Base-by-base conservation (phyloP, 1,140 invertebrate species). In the Euglossa dilemma region DNA sequence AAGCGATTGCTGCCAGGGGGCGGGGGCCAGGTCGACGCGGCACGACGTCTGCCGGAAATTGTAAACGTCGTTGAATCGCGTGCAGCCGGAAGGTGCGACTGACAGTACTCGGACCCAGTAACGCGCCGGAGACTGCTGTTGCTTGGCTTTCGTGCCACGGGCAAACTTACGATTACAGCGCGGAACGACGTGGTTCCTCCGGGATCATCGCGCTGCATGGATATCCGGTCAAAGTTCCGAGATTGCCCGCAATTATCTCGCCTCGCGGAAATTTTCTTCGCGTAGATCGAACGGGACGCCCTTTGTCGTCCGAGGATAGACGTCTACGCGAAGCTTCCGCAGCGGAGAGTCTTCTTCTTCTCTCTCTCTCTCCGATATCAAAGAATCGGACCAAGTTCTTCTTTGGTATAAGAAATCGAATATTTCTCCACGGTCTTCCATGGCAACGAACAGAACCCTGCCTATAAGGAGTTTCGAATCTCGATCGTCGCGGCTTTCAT, bases 51-150 rank as follows among this genome's bases (percentile, higher is more conserved):
- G 80, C 89, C 90, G 90, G 91, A 92, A 92, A 92, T 92, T 91
- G 91, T 91, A 92, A 86, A 92, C 90, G 91, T 91, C 86, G 88
- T 85, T 56, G 84, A 89, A 92, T 92, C 90, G 91, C 91, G 91
- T 92, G 91, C 90, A 90, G 87, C 72, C 85, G 89, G 86, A 91
- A 90, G 87, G 87, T 93, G 92, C 91, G 83, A 91, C 90, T 92
- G 92, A 93, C 92, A 93, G 88, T 87, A 70, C 84, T 89, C 85
- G 83, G 89, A 87, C 89, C 70, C 72, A 61, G 83, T 87, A 89
- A 89, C 87, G 75, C 74, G 59, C 43, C 80, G 77, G 70, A 84
- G 80, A 85, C 83, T 72, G 83, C 82, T 76, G n/a, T 66, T 45
- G 83, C 85, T 87, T 71, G 80, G 43, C 73, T 89, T 82, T 83